These are phyloP conservation scores for Diplazon laetatorius DNA, from an alignment of 2,888 invertebrate species.

Conservation along the genomic window DNA sequence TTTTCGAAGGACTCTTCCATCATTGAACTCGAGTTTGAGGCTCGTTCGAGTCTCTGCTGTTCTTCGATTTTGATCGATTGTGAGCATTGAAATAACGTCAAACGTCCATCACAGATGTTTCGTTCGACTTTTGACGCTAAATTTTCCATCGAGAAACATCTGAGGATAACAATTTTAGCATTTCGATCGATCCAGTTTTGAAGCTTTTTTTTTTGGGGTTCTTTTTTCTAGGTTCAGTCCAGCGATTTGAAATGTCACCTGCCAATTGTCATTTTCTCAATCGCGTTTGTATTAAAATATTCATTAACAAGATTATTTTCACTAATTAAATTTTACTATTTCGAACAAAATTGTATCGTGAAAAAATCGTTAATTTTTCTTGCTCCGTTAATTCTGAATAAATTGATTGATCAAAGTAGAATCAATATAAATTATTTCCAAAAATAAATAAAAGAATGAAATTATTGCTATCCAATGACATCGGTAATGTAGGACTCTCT, in stretches of 20 bases:
- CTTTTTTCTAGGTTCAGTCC: too few species aligned
- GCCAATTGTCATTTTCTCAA: slow-evolving; percentile 10
- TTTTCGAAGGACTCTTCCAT: slow-evolving; percentile 14
- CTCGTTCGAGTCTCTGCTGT: background rate
- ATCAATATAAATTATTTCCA: too few species aligned
- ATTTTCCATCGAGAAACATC: background rate
- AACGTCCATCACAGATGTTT: background rate
- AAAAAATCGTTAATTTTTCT: too few species aligned
- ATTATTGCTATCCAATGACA: too few species aligned
- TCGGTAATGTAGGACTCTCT: too few species aligned
- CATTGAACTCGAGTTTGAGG: background rate
- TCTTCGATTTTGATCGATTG: background rate
- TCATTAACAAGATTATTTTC: too few species aligned
- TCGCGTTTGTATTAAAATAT: background rate
- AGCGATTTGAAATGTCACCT: background rate
- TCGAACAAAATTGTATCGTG: too few species aligned
- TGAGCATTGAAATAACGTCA: background rate
- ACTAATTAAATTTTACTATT: too few species aligned
- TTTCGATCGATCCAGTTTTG: background rate
- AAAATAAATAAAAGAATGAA: too few species aligned
- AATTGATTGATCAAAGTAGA: too few species aligned
- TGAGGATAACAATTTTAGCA: background rate
- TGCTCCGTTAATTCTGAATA: too few species aligned
- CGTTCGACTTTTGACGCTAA: background rate
- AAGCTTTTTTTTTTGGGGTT: too few species aligned